These are phyloP conservation scores for Eristalinus aeneus DNA, from an alignment of 2,888 invertebrate genomes.

Conservation along the genomic window DNA sequence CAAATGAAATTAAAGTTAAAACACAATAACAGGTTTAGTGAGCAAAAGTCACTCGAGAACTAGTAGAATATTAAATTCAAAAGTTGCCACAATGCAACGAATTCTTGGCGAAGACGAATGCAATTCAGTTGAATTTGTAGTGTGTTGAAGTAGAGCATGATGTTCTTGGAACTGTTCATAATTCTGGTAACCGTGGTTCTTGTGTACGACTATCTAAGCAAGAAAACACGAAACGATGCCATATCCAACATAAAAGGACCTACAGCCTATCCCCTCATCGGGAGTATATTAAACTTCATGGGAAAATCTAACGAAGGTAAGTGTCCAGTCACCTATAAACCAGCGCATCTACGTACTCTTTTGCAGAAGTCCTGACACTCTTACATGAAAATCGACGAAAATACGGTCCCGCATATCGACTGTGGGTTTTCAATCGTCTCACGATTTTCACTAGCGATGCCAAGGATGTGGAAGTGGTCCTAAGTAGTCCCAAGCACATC, in stretches of 20 bases:
- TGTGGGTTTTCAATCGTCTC: slow-evolving; percentile 81
- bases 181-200: slow-evolving; percentile 70
- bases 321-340: background rate
- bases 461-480: slow-evolving; percentile 81
- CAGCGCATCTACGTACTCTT: background rate
- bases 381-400: slow-evolving; percentile 73
- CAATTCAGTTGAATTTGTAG: too few species aligned
- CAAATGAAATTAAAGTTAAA: background rate
- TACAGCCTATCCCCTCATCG: slow-evolving; percentile 73
- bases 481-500: slow-evolving; percentile 76
- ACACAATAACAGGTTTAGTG: slow-evolving; percentile 5
- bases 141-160: slow-evolving; percentile 36
- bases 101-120: too few species aligned
- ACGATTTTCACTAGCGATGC: slow-evolving; percentile 80
- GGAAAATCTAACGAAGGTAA: slow-evolving; percentile 75
- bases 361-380: slow-evolving; percentile 74
- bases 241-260: slow-evolving; percentile 75
- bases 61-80: background rate
- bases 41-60: background rate
- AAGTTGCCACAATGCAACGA: too few species aligned
- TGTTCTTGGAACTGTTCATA: slow-evolving; percentile 73
- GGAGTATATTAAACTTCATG: slow-evolving; percentile 74
- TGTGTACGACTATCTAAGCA: slow-evolving; percentile 74
- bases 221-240: slow-evolving; percentile 74
- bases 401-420: slow-evolving; percentile 80